Evolutionary conservation across 37 sponge, comb jelly and placozoan species (phyloP), one percentile per base, ranked within the genome.

Genomic region (Chondrilla cf. caribensis): DNA sequence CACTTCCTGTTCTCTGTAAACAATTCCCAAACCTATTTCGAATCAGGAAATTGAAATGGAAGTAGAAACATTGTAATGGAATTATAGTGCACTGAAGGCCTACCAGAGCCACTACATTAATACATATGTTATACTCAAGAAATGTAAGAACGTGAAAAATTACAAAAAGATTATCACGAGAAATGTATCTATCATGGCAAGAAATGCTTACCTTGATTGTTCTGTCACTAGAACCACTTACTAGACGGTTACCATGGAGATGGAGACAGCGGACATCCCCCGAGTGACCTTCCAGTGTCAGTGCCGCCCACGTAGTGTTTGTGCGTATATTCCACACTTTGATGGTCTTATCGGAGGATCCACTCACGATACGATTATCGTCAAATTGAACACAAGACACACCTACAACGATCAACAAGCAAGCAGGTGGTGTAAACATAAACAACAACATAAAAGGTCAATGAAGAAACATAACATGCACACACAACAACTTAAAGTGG

Each of bases 311-410:
- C 25, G 94, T 87, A 29, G 94, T 90, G 81, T 98, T 98, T 22
- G 98, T 96, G n/a, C 92, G 91, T 24, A 95, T 93, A 36, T 96
- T 94, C 97, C 97, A 96, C 19, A 96, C 97, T 81, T 96, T 97
- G 21, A 97, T 95, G 36, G 94, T 98, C 54, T 93, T 98, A 51
- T 98, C 96, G 71, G 93, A 95, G 36, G 96, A 96, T 0, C 98
- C 96, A 81, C 94, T 98, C 26, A 98, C 96, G 29, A 98, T 98
- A 11, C 33, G 54, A 28, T 89, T 85, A 14, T 93, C 94, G 84
- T 95, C 98, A 87, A 98, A 98, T 82, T 98, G 95, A 24, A 98
- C 89, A 81, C 98, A 98, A 24, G 96, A 93, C 22, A 98, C 93
- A 7, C 96, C 98, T 93, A 76, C 14, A 22, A 40, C 31, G 14